Evolutionary conservation across 2,797 vertebrate species (phyloP), one percentile per base, ranked within the genome.

Genomic region (Sebastolobus alascanus): DNA sequence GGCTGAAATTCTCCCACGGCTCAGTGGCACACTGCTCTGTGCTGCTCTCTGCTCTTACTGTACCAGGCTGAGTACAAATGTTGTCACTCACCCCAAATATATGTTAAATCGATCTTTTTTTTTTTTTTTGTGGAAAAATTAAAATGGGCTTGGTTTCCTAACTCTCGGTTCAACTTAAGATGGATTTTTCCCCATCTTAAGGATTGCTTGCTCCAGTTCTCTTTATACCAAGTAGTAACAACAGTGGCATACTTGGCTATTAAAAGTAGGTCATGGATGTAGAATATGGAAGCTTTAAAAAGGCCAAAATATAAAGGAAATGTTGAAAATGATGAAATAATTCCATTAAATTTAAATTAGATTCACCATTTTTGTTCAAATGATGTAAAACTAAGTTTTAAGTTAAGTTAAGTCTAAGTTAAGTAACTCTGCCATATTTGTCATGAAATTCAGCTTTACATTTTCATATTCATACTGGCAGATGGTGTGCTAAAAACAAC

Each of bases 1-100:
- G 82, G 70, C 84, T 73, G 74, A 79, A 73, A 68, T 85, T 61
- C 52, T 82, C 78, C 82, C 66, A 55, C 64, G 75, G 27, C 73
- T 74, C 64, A 61, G 75, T 71, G 73, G 31, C 65, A 18, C 65
- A 38, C 33, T 54, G 63, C 65, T 77, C 38, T 55, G 33, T 68
- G 55, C 68, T 65, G 0, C 29, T 64, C 37, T 78, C 60, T 25
- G 68, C 35, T 77, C 52, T 71, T 9, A 75, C 54, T 43, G 40
- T 43, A 55, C 43, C 35, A 6, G 60, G 27, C 46, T 29, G 67
- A 25, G 55, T 50, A 25, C 3, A 18, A 6, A 25, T 58, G 2
- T 46, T 46, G 54, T 56, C 25, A 40, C 20, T 50, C 10, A 14
- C 1, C 43, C 16, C 52, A 11, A 27, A 52, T 22, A 61, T 55